Evolutionary conservation across 2,113 vertebrate genomes (phyloP).

Genomic region (Bagarius yarrelli): DNA sequence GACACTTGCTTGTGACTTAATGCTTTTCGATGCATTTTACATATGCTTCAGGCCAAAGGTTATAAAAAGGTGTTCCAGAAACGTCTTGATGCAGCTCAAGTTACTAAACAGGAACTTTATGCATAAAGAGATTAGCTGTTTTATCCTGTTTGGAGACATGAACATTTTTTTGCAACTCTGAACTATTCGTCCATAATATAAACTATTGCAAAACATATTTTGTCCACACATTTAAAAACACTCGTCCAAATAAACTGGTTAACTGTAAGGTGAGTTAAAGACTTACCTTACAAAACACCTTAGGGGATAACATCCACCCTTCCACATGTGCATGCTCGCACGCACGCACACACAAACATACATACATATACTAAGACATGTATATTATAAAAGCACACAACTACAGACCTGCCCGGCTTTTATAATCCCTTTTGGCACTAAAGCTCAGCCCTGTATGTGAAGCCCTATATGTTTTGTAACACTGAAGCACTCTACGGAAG

Average conservation of each 20-base stretch:
- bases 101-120: too few relatives aligned
- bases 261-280: conserved; percentile 31
- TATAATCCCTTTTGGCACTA: conserved; percentile 58
- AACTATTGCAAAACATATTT: not conserved
- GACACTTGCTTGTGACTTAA: too few relatives aligned
- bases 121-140: too few relatives aligned
- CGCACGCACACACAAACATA: not conserved
- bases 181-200: not conserved
- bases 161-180: not conserved
- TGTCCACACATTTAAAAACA: not conserved
- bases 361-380: conserved; percentile 12
- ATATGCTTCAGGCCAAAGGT: too few relatives aligned
- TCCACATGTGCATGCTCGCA: conserved; percentile 9
- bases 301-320: conserved; percentile 28
- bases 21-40: too few relatives aligned
- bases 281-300: conserved; percentile 43
- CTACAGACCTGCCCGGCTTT: conserved; percentile 54
- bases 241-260: not conserved
- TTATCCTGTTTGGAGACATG: too few relatives aligned
- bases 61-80: too few relatives aligned
- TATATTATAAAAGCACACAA: conserved; percentile 36
- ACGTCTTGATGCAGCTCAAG: too few relatives aligned
- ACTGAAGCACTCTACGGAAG: conserved; percentile 34
- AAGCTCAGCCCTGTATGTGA: conserved; percentile 54
- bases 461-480: conserved; percentile 56